A percentile compares a stretch with the other conserved stretches of the same genome.
These are phyloP conservation scores for Chiloscyllium plagiosum DNA, from an alignment of 2,113 vertebrate genomes.

Conservation along the genomic window DNA sequence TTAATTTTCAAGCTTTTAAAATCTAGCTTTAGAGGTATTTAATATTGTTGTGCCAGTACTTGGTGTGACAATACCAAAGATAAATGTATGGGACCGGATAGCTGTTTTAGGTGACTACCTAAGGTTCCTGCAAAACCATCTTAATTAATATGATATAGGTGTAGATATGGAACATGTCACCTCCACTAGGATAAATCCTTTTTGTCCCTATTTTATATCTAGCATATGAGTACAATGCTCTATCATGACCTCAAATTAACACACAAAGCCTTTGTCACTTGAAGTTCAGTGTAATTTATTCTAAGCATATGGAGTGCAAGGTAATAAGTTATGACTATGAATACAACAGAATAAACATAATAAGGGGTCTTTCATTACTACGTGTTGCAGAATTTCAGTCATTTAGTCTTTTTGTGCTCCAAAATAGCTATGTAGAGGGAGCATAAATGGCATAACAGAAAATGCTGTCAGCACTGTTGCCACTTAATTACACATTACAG, in stretches of 20 bases:
- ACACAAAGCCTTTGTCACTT: not conserved
- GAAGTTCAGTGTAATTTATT: not conserved
- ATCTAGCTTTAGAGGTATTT: no score
- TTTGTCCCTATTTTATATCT: not conserved
- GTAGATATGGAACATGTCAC: not conserved
- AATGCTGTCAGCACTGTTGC: not conserved
- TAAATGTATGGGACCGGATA: not conserved
- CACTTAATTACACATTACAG: constrained; percentile 16
- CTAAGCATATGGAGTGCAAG: not conserved
- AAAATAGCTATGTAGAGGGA: not conserved
- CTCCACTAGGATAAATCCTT: not conserved
- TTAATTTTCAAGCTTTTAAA: no score
- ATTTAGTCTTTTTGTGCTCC: constrained; percentile 10
- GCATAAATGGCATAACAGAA: not conserved
- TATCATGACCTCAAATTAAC: not conserved
- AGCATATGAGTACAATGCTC: not conserved
- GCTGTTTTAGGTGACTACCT: not conserved
- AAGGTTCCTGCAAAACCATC: not conserved
- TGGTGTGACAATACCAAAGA: no score
- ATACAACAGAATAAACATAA: not conserved
- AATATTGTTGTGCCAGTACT: no score
- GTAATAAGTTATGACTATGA: not conserved
- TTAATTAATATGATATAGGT: not conserved
- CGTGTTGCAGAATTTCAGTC: not conserved
- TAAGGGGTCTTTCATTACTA: not conserved